Percentiles rank a stretch among this genome's conserved stretches.
Conservation (phyloP, 2,888 invertebrate species). For the Cyaniris semiargus region DNA sequence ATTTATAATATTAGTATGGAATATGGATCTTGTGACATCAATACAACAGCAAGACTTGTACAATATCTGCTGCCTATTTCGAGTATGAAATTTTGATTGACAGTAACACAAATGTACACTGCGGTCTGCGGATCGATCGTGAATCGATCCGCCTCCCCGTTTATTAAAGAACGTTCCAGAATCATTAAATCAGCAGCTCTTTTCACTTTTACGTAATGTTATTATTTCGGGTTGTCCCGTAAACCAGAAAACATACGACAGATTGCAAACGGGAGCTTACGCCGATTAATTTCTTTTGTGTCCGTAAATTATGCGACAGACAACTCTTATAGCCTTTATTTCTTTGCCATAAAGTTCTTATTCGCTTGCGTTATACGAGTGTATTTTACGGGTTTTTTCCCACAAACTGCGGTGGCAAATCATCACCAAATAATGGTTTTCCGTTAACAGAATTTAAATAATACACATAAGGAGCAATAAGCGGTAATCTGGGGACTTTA, state of each 20-base stretch:
- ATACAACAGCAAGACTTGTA: too few relatives aligned
- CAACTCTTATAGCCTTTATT: not conserved
- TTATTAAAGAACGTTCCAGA: not conserved
- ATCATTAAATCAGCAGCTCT: conserved; percentile 3
- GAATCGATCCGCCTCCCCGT: too few relatives aligned
- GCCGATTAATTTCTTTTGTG: conserved; percentile 46
- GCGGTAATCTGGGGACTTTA: conserved; percentile 5
- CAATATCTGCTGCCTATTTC: too few relatives aligned
- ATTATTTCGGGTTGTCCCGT: not conserved
- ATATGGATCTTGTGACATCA: too few relatives aligned
- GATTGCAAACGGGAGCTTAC: conserved; percentile 53
- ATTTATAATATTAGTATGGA: too few relatives aligned
- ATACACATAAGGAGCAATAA: conserved; percentile 9
- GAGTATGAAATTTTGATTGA: too few relatives aligned
- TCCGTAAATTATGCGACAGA: not conserved
- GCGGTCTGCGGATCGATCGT: too few relatives aligned
- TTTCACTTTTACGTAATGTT: not conserved
- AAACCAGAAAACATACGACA: conserved; percentile 43
- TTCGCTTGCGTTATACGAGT: not conserved
- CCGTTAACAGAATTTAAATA: conserved; percentile 29
- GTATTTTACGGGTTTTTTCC: not conserved
- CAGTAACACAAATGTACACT: too few relatives aligned
- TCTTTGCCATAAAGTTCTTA: not conserved
- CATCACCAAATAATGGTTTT: conserved; percentile 25
- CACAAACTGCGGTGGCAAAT: conserved; percentile 26